Base-by-base conservation (phyloP, 2,113 vertebrate genomes). In the Hiodon alosoides region DNA sequence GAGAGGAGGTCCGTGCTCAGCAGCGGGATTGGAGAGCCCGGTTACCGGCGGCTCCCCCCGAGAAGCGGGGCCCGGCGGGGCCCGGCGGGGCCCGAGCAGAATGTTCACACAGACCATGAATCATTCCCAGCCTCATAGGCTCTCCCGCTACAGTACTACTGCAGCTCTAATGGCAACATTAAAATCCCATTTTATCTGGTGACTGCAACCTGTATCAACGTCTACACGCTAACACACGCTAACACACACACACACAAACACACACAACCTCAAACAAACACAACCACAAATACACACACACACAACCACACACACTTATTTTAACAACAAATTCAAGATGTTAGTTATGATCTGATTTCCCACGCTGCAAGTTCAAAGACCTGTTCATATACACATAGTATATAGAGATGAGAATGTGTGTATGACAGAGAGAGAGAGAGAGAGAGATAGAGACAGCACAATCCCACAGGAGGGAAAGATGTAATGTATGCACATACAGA, bases 141-240 rank as follows among this genome's bases (percentile, higher is more conserved):
- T 55, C n/a, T 53, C 51, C 7, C 4, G 16, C 46, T 6, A 16
- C 10, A 11, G 3, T 50, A 8, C 14, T 0, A 46, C 14, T 10
- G 46, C 61, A 52, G 48, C 69, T 59, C 71, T 67, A 59, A 73
- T 67, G 76, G 59, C 69, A 67, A 54, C 76, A 65, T 67, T 72
- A 77, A 73, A 77, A 73, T 67, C 76, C n/a, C 62, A 67, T 72
- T 77, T 67, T 67, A 67, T 59, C 62, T 53, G 61, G 71, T 50
- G 58, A 73, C 46, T 48, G 64, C 70, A 58, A 62, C 69, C 66
- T 58, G 53, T 55, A 46, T 31, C 58, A 14, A 31, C 31, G 55
- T 67, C 59, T 52, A 31, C 61, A 17, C 8, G 59, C 31, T 31
- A 31, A 11, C 10, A 16, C 58, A 13, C 31, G n/a, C 31, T 50